Evolutionary conservation across 2,888 invertebrate genomes (phyloP).

Genomic region (Orthosia gothica): DNA sequence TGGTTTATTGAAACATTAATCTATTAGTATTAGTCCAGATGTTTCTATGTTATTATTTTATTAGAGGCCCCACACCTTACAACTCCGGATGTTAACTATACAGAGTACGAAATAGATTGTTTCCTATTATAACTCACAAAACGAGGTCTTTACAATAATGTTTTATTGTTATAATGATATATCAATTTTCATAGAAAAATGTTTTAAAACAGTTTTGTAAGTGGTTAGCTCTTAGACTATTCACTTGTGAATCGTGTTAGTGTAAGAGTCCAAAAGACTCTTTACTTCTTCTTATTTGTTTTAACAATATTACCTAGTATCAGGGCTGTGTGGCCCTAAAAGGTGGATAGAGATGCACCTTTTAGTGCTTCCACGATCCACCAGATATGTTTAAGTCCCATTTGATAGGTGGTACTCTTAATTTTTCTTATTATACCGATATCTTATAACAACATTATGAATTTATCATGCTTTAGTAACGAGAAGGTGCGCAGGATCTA

Average conservation of each 20-base stretch:
- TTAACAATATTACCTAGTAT: no score
- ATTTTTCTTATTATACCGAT: no score
- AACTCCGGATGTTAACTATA: background rate
- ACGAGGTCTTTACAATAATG: background rate
- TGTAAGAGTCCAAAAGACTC: background rate
- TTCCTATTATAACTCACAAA: conserved; percentile 7
- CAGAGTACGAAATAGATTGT: background rate
- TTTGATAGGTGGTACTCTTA: no score
- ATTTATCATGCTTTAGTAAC: no score
- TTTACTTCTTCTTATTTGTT: no score
- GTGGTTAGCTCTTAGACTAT: background rate
- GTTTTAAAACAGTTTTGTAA: background rate
- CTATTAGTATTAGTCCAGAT: conserved; percentile 21
- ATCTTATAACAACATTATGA: no score
- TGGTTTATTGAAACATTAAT: background rate
- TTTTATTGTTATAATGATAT: background rate
- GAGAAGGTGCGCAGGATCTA: no score
- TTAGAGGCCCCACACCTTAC: background rate
- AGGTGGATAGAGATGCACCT: no score
- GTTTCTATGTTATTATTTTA: conserved; percentile 1
- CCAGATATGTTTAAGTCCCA: no score
- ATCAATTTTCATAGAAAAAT: background rate
- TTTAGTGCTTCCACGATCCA: no score
- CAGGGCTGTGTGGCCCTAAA: no score
- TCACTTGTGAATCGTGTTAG: background rate